A percentile compares a stretch with the other conserved stretches of the same genome.
phyloP scores from a whole-genome alignment of 2,888 invertebrate species.

The Xanthia icteritia region DNA sequence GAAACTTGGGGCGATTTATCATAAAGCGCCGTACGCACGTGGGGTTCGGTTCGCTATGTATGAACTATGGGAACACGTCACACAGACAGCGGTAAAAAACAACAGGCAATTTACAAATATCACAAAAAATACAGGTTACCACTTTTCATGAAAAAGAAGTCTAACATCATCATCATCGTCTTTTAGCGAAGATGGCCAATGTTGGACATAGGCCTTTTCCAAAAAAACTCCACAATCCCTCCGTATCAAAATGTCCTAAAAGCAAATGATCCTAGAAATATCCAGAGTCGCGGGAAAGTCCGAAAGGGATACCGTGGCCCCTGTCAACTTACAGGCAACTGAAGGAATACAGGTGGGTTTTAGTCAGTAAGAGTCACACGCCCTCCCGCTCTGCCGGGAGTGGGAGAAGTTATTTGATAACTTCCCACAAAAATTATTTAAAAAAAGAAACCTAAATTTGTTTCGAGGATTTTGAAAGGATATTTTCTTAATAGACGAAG shows the following conservation, averaged over 20 bases:
- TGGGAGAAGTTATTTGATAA: too few species aligned
- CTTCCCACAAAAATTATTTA: too few species aligned
- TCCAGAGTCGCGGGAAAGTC: too few species aligned
- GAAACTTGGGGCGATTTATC: constrained; percentile 75
- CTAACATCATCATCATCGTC: not conserved
- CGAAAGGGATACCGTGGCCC: too few species aligned
- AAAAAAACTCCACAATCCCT: not conserved
- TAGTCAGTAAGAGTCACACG: too few species aligned
- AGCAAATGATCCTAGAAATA: too few species aligned
- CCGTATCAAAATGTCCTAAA: too few species aligned
- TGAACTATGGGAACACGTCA: constrained; percentile 59
- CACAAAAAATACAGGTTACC: not conserved
- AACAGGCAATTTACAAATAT: not conserved
- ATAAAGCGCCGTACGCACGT: constrained; percentile 73
- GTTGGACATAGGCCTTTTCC: fast-evolving
- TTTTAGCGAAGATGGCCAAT: not conserved
- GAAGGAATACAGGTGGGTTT: too few species aligned
- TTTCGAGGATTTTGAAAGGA: not conserved
- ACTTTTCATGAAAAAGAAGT: not conserved
- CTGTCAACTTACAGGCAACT: too few species aligned
- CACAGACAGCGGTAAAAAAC: constrained; percentile 30
- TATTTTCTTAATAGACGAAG: not conserved
- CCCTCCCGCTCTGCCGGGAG: too few species aligned
- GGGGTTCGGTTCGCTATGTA: constrained; percentile 65
- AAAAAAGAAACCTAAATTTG: too few species aligned